A percentile compares a stretch with the other conserved stretches of the same genome.
Evolutionary conservation across 2,888 invertebrate genomes (phyloP).

Genomic region (Halictus quadricinctus): DNA sequence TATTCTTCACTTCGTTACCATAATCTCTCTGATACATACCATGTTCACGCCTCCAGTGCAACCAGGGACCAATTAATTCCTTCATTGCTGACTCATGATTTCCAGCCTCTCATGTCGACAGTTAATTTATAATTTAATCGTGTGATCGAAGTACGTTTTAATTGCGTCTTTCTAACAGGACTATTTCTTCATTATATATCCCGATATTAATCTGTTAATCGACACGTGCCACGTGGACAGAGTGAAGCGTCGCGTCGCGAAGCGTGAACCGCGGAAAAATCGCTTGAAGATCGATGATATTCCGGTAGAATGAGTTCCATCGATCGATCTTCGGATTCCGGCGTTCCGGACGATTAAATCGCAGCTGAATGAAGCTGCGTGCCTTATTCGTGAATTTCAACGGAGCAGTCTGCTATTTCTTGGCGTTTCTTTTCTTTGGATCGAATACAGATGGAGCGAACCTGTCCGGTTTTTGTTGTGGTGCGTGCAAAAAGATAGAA

Average conservation of each 20-base stretch:
- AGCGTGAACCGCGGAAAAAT: constrained; percentile 7
- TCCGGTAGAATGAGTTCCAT: constrained; percentile 31
- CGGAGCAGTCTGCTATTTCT: neutral
- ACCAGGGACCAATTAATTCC: neutral
- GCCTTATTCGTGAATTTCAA: neutral
- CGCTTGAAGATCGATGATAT: constrained; percentile 41
- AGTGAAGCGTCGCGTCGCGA: neutral
- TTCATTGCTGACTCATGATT: neutral
- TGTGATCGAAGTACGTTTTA: neutral
- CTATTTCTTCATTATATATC: neutral
- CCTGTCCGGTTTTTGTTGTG: neutral
- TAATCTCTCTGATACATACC: neutral
- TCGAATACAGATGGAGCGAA: neutral
- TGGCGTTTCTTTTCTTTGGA: neutral
- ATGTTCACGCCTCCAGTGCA: neutral
- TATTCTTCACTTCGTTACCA: neutral
- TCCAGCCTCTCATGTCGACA: neutral
- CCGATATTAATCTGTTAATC: neutral
- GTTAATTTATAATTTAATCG: neutral
- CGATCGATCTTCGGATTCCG: constrained; percentile 34
- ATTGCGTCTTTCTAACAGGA: neutral
- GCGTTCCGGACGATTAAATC: constrained; percentile 59
- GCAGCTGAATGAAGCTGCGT: neutral
- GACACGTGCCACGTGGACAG: neutral
- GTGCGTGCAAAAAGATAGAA: neutral